phyloP scores from a whole-genome alignment of 2,888 invertebrate species.

The Latheticus oryzae region DNA sequence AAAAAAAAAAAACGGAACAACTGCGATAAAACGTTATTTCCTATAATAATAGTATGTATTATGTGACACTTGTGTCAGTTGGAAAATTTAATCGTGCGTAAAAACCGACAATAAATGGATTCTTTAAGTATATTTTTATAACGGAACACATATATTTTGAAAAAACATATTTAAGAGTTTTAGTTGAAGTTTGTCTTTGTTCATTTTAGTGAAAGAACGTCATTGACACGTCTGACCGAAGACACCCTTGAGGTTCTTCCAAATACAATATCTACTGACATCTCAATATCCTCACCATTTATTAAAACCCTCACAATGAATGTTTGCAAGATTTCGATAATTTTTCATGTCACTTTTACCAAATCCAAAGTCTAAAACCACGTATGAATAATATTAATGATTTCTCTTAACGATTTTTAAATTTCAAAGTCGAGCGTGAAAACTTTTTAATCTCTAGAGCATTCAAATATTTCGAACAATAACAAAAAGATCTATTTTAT shows the following conservation, averaged over 20 bases:
- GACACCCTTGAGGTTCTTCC: constrained; percentile 42
- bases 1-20: too few relatives aligned
- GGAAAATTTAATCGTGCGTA: too few relatives aligned
- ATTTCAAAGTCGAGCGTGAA: constrained; percentile 33
- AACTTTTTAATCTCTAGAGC: constrained; percentile 32
- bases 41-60: too few relatives aligned
- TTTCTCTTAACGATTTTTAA: constrained; percentile 30
- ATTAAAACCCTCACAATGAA: constrained; percentile 23
- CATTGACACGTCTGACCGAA: constrained; percentile 40
- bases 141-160: too few relatives aligned
- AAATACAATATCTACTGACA: constrained; percentile 25
- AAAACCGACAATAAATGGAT: too few relatives aligned
- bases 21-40: too few relatives aligned
- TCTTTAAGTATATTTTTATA: too few relatives aligned
- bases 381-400: constrained; percentile 40
- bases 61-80: too few relatives aligned
- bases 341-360: constrained; percentile 44
- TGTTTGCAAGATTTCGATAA: constrained; percentile 35
- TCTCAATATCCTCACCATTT: constrained; percentile 38
- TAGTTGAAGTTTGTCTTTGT: neutral
- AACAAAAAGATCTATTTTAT: too few relatives aligned
- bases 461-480: constrained; percentile 21
- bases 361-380: constrained; percentile 20
- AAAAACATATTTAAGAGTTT: too few relatives aligned
- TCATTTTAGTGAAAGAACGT: too few relatives aligned